phyloP scores from a whole-genome alignment of 2,113 vertebrate species.

The Pelecanus crispus region DNA sequence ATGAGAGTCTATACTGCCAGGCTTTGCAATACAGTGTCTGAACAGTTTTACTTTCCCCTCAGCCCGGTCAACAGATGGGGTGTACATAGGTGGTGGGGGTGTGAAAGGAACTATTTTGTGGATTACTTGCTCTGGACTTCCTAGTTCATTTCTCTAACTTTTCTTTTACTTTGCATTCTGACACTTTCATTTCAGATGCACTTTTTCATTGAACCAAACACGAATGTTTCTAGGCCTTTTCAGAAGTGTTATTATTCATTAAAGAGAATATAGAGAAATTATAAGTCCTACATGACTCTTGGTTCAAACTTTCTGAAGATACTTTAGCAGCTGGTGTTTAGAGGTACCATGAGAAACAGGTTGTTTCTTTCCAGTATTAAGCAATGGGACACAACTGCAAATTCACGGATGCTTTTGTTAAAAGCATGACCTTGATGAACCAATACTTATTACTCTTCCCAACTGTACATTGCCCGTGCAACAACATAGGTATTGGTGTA shows the following conservation, averaged over 20 bases:
- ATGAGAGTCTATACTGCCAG: not conserved
- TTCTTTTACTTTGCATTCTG: not conserved
- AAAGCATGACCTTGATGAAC: not conserved
- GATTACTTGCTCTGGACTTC: not conserved
- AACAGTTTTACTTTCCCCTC: not conserved
- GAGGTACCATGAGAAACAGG: not conserved
- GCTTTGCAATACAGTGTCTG: not conserved
- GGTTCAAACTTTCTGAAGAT: not conserved
- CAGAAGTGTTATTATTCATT: not conserved
- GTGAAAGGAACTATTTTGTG: not conserved
- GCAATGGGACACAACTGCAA: not conserved
- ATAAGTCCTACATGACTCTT: not conserved
- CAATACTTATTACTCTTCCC: not conserved
- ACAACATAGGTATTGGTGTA: not conserved
- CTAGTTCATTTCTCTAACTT: not conserved
- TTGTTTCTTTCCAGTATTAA: not conserved
- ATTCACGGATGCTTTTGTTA: not conserved
- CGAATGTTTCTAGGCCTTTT: not conserved
- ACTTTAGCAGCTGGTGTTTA: not conserved
- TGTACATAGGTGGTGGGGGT: not conserved
- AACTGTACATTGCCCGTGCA: rapidly evolving
- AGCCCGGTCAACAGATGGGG: not conserved
- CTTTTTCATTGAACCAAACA: not conserved
- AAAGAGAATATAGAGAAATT: not conserved
- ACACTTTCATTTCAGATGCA: not conserved